Evolutionary conservation across 2,797 vertebrate species (phyloP).

Genomic region (Champsocephalus esox): DNA sequence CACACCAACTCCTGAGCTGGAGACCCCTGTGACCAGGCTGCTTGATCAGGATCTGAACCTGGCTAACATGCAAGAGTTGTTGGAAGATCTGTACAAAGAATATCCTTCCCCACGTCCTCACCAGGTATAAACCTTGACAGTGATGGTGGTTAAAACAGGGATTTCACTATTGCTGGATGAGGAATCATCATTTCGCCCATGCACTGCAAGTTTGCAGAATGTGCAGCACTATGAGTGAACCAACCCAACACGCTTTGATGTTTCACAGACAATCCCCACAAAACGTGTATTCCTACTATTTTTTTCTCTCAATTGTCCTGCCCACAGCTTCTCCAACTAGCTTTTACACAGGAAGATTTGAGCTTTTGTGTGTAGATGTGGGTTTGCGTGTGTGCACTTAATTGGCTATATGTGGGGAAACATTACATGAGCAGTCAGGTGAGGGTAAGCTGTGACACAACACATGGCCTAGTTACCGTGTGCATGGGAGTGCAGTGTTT

Average conservation of each 20-base stretch:
- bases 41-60: constrained; percentile 76
- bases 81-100: constrained; percentile 90
- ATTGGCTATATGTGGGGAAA: constrained; percentile 26
- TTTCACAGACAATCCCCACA: constrained; percentile 21
- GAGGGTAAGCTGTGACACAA: constrained; percentile 44
- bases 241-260: constrained; percentile 24
- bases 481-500: constrained; percentile 3
- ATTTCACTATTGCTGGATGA: constrained; percentile 20
- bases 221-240: constrained; percentile 28
- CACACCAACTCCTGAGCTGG: constrained; percentile 75
- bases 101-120: constrained; percentile 89
- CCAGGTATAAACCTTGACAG: constrained; percentile 81
- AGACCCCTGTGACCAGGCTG: constrained; percentile 77
- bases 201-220: constrained; percentile 27
- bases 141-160: constrained; percentile 1
- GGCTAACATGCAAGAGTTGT: constrained; percentile 87
- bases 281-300: constrained; percentile 25
- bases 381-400: constrained; percentile 12
- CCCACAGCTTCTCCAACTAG: constrained; percentile 25
- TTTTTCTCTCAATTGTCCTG: constrained; percentile 48
- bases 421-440: constrained; percentile 53
- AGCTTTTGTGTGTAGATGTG: not conserved
- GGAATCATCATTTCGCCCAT: constrained; percentile 3
- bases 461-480: constrained; percentile 50
- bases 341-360: constrained; percentile 34